Evolutionary conservation across 1,140 invertebrate genomes (phyloP).

Genomic region (Caenorhabditis brenneri): DNA sequence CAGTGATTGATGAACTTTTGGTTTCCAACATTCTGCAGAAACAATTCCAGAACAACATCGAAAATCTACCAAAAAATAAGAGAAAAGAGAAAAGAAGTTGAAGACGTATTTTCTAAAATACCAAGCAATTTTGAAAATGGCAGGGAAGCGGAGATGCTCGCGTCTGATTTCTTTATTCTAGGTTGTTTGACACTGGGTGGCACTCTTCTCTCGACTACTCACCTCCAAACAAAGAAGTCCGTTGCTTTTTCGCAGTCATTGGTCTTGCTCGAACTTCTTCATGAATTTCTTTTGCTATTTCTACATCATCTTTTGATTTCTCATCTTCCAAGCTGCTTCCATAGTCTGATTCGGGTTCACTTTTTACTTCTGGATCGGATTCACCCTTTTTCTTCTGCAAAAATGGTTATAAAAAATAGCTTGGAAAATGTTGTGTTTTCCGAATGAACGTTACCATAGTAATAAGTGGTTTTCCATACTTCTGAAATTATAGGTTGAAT

Average conservation of each 20-base stretch:
- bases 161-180: constrained; percentile 40
- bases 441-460: neutral
- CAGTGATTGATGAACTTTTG: neutral
- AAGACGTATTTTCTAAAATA: neutral
- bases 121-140: constrained; percentile 35
- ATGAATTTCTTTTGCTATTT: neutral
- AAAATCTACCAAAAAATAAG: neutral
- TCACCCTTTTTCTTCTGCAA: neutral
- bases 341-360: constrained; percentile 21
- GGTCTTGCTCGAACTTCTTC: neutral
- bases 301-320: neutral
- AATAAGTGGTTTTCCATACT: neutral
- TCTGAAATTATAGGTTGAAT: neutral
- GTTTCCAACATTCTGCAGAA: neutral
- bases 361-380: neutral
- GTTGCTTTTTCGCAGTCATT: constrained; percentile 28
- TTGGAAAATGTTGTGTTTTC: neutral
- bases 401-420: neutral
- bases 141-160: constrained; percentile 5
- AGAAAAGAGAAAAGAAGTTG: neutral
- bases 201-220: constrained; percentile 28
- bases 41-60: neutral
- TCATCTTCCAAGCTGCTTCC: constrained; percentile 14
- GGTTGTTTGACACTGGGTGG: constrained; percentile 35
- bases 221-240: constrained; percentile 40